phyloP scores from a whole-genome alignment of 2,113 vertebrate genomes.

The Esox niger region DNA sequence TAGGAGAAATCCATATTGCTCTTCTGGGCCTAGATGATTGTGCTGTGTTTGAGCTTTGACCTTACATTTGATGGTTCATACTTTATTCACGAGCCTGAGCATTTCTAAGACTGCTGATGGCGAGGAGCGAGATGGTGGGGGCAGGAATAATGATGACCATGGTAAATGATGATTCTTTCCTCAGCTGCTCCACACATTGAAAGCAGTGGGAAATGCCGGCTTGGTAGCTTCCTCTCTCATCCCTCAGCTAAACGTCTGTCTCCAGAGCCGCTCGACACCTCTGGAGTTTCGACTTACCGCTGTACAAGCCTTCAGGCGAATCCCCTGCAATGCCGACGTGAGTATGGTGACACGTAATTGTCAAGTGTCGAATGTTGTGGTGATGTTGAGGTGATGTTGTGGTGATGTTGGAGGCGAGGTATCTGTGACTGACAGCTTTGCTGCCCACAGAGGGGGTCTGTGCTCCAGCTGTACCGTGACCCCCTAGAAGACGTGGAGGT shows the following conservation, averaged over 20 bases:
- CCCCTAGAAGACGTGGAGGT: constrained; percentile 79
- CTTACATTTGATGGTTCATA: no score
- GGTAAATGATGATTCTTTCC: neutral
- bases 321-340: constrained; percentile 78
- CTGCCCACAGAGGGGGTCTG: constrained; percentile 70
- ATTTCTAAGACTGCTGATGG: neutral
- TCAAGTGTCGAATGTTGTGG: no score
- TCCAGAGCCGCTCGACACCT: constrained; percentile 38
- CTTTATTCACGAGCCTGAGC: no score
- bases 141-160: neutral
- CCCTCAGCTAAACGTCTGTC: constrained; percentile 65
- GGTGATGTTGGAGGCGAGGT: constrained; percentile 25
- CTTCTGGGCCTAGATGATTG: no score
- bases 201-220: constrained; percentile 80
- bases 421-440: constrained; percentile 55
- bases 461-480: constrained; percentile 75
- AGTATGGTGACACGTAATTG: constrained; percentile 40
- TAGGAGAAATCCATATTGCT: no score
- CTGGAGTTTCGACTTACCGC: constrained; percentile 72
- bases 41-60: no score
- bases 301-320: constrained; percentile 79
- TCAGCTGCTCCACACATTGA: constrained; percentile 76
- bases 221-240: constrained; percentile 61
- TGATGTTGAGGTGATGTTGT: neutral
- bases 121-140: neutral